phyloP scores from a whole-genome alignment of 2,113 vertebrate species.

The Gallinago paraguaiae region DNA sequence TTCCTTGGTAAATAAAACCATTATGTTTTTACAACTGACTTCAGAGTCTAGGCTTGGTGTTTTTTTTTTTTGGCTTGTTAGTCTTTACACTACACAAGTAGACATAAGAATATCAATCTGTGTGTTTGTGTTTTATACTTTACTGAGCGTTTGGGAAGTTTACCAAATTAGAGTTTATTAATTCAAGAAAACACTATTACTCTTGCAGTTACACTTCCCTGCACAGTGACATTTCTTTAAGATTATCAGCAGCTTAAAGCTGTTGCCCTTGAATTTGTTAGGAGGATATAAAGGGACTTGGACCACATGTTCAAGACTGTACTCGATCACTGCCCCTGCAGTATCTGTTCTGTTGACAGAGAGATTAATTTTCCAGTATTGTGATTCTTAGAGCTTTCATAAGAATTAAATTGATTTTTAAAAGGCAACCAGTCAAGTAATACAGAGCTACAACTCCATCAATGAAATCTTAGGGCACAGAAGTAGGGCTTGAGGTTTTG shows the following conservation, averaged over 20 bases:
- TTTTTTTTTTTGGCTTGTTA: not conserved
- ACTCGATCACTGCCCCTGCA: not conserved
- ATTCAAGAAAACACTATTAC: not conserved
- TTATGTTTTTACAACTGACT: not conserved
- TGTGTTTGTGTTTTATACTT: not conserved
- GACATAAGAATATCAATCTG: not conserved
- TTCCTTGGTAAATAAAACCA: not conserved
- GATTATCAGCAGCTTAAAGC: not conserved
- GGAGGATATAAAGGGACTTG: not conserved
- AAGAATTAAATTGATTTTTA: not conserved
- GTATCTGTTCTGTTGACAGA: not conserved
- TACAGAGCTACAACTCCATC: not conserved
- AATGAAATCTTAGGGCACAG: not conserved
- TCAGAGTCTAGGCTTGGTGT: not conserved
- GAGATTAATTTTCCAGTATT: not conserved
- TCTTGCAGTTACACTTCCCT: not conserved
- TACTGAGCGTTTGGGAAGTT: not conserved
- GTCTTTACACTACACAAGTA: not conserved
- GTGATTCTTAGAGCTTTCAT: not conserved
- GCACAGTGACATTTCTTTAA: not conserved
- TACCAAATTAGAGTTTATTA: not conserved
- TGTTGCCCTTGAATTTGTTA: not conserved
- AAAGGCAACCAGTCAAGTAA: not conserved
- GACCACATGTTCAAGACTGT: not conserved
- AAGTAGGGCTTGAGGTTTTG: accelerated